A percentile compares a stretch with the other conserved stretches of the same genome.
These are phyloP conservation scores for Chromobotia macracanthus DNA, from an alignment of 2,797 vertebrate genomes.

Conservation along the genomic window DNA sequence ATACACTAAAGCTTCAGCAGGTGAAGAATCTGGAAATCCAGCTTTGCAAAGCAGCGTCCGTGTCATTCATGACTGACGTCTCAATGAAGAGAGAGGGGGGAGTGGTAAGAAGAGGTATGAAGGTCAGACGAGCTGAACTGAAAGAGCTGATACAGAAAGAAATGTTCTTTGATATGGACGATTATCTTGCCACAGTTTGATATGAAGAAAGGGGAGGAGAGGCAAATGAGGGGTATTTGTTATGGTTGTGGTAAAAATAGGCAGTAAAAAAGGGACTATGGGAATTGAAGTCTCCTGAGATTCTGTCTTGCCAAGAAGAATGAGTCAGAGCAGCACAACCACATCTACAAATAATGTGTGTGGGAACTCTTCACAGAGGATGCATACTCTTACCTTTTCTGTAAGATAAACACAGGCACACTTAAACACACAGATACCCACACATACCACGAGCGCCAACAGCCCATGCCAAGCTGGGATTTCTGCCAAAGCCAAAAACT, in stretches of 20 bases:
- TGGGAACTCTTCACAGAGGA: conserved; percentile 37
- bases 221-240: conserved; percentile 46
- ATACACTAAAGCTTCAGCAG: conserved; percentile 48
- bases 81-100: conserved; percentile 43
- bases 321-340: conserved; percentile 50
- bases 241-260: conserved; percentile 58
- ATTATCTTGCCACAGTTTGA: conserved; percentile 49
- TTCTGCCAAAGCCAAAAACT: conserved; percentile 50
- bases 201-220: conserved; percentile 37
- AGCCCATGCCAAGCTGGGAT: conserved; percentile 56
- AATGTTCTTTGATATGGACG: conserved; percentile 44
- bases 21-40: conserved; percentile 57
- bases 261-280: conserved; percentile 53
- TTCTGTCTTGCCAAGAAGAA: conserved; percentile 53
- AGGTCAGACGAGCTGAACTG: conserved; percentile 22
- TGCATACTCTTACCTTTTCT: conserved; percentile 31
- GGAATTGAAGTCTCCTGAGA: conserved; percentile 61
- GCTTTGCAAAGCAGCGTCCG: conserved; percentile 43
- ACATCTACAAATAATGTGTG: conserved; percentile 52
- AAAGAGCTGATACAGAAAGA: conserved; percentile 35
- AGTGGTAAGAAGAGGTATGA: background rate
- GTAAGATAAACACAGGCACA: conserved; percentile 60
- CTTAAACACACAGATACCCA: conserved; percentile 62
- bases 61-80: conserved; percentile 55
- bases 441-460: conserved; percentile 51